A percentile compares a stretch with the other conserved stretches of the same genome.
Evolutionary conservation across 1,140 invertebrate species (phyloP).

Genomic region (Drosophila sechellia): DNA sequence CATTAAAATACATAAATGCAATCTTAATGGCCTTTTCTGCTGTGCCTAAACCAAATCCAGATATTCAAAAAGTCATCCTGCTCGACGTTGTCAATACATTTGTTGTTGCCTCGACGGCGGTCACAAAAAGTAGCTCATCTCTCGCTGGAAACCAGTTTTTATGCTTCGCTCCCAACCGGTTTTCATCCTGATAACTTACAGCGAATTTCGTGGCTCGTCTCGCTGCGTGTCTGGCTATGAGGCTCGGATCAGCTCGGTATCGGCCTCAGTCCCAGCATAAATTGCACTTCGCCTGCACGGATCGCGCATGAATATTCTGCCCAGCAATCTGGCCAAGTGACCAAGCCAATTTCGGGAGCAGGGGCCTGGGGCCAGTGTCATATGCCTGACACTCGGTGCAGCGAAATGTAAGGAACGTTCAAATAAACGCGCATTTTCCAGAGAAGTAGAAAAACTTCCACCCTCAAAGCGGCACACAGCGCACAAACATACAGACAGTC

Average conservation of each 20-base stretch:
- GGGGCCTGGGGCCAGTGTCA: conserved; percentile 39
- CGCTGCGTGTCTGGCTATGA: conserved; percentile 42
- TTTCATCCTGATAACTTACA: conserved; percentile 62
- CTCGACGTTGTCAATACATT: conserved; percentile 41
- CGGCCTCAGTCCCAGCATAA: conserved; percentile 50
- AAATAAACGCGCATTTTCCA: conserved; percentile 83
- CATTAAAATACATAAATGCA: conserved; percentile 18
- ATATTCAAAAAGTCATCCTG: conserved; percentile 51
- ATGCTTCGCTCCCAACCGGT: conserved; percentile 56
- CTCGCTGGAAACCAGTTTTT: conserved; percentile 59
- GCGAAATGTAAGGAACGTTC: conserved; percentile 68
- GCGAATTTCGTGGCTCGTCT: conserved; percentile 54
- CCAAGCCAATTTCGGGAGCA: conserved; percentile 24
- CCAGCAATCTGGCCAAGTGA: conserved; percentile 13
- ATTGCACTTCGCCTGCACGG: conserved; percentile 56
- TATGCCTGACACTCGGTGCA: conserved; percentile 62
- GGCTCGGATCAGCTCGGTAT: background rate
- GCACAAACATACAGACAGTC: conserved; percentile 43
- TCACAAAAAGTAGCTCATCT: conserved; percentile 60
- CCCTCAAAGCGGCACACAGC: conserved; percentile 73
- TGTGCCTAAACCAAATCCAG: conserved; percentile 36
- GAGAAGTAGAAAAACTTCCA: conserved; percentile 83
- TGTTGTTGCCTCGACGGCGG: conserved; percentile 32
- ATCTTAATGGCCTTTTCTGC: conserved; percentile 22
- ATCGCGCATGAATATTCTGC: conserved; percentile 25